Evolutionary conservation across 2,113 vertebrate species (phyloP).

Genomic region (Indicator indicator): DNA sequence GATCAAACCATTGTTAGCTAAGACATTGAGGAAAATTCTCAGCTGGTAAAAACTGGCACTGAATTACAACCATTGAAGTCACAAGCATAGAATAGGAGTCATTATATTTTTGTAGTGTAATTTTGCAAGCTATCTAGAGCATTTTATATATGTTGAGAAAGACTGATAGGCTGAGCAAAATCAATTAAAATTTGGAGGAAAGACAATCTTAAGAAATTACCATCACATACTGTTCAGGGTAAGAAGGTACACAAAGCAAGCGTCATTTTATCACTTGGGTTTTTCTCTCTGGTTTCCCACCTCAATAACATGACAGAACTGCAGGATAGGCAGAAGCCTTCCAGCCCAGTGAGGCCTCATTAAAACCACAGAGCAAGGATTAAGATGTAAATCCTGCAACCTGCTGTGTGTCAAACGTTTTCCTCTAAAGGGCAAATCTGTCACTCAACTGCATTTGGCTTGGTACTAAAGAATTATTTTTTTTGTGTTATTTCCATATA

Average conservation of each 20-base stretch:
- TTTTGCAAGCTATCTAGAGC: not conserved
- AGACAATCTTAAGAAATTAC: conserved; percentile 14
- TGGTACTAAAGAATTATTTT: not conserved
- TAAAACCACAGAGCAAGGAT: not conserved
- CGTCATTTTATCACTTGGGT: not conserved
- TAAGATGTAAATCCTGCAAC: conserved; percentile 56
- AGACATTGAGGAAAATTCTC: conserved; percentile 2
- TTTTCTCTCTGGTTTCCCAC: not conserved
- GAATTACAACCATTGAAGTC: conserved; percentile 14
- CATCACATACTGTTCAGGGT: not conserved
- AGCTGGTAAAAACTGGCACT: not conserved
- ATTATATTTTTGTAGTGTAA: conserved; percentile 9
- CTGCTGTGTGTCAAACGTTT: not conserved
- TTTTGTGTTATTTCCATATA: not conserved
- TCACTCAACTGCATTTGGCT: conserved; percentile 28
- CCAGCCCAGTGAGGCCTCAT: conserved; percentile 20
- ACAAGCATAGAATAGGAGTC: not conserved
- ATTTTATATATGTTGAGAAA: conserved; percentile 31
- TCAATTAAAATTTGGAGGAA: conserved; percentile 39
- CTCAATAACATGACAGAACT: not conserved
- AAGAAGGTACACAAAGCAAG: not conserved
- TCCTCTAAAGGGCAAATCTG: conserved; percentile 42
- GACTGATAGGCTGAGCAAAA: conserved; percentile 32
- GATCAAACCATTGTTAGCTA: not conserved
- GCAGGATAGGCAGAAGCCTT: not conserved